These are phyloP conservation scores for Chrysaora quinquecirrha DNA, from an alignment of 30 jellyfish, hydroid and myxozoan genomes.

Conservation along the genomic window DNA sequence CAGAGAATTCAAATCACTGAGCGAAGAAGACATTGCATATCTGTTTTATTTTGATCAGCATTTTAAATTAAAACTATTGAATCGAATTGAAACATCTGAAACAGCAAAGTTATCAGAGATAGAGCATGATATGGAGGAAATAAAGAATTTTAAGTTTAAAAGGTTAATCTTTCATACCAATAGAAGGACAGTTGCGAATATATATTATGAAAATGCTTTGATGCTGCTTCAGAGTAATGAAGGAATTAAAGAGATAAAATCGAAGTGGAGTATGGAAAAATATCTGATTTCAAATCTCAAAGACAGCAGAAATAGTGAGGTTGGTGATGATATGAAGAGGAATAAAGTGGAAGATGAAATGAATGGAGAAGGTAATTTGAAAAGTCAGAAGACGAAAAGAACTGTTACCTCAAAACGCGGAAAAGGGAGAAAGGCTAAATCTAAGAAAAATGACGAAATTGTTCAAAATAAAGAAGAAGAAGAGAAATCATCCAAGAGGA, in stretches of 20 bases:
- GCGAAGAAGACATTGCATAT: slow-evolving; percentile 1
- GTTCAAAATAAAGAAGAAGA: not conserved
- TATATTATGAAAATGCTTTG: slow-evolving; percentile 11
- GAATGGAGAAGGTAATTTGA: not conserved
- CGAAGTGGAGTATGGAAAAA: slow-evolving; percentile 4
- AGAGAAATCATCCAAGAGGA: too few species aligned
- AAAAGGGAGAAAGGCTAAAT: not conserved
- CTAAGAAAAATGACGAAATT: not conserved
- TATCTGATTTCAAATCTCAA: too few species aligned
- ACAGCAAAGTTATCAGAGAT: too few species aligned
- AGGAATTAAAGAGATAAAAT: not conserved
- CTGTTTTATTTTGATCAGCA: slow-evolving; percentile 10
- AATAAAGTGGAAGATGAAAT: not conserved
- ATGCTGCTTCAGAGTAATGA: slow-evolving; percentile 15
- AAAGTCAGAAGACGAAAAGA: not conserved
- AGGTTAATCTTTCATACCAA: not conserved
- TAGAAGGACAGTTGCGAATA: slow-evolving; percentile 15
- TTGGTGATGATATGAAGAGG: not conserved
- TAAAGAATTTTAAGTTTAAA: not conserved
- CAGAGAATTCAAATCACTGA: not conserved
- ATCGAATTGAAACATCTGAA: too few species aligned
- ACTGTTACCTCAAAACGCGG: not conserved
- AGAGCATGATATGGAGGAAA: not conserved
- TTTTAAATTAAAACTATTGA: too few species aligned
- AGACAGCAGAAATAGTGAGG: not conserved